Conservation (phyloP, 2,113 vertebrate species). For the Colossoma macropomum region DNA sequence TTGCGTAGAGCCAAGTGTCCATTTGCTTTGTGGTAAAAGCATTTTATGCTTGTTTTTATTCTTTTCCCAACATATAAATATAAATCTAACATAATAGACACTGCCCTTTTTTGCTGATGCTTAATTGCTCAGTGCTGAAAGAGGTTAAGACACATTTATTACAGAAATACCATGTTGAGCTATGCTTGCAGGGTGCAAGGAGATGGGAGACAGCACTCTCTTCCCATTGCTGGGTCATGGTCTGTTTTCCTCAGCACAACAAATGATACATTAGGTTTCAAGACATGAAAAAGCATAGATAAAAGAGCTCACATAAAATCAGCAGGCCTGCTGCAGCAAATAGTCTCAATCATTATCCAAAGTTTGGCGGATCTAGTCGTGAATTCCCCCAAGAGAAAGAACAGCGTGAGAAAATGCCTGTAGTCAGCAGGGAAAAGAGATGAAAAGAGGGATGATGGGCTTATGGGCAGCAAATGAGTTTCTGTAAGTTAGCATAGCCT, state of each 20-base stretch:
- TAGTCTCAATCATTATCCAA: neutral
- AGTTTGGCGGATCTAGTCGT: neutral
- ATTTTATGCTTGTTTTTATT: neutral
- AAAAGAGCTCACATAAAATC: neutral
- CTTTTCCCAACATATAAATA: neutral
- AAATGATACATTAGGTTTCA: neutral
- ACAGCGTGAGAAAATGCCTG: neutral
- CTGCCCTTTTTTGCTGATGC: neutral
- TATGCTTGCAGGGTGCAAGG: neutral
- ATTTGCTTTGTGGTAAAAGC: neutral
- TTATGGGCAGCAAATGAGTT: neutral
- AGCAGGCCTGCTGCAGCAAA: neutral
- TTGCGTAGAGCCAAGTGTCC: constrained; percentile 27
- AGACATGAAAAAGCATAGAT: neutral
- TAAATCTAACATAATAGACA: no score
- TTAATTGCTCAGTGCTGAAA: neutral
- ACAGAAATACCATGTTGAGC: neutral
- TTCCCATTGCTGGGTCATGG: neutral
- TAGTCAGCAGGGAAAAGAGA: neutral
- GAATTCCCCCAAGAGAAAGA: neutral
- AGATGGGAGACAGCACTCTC: neutral
- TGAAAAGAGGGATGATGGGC: neutral
- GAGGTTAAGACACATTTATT: neutral
- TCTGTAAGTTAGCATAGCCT: neutral
- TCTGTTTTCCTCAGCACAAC: neutral